phyloP scores from a whole-genome alignment of 2,797 vertebrate genomes.

The Sebastes cheni region DNA sequence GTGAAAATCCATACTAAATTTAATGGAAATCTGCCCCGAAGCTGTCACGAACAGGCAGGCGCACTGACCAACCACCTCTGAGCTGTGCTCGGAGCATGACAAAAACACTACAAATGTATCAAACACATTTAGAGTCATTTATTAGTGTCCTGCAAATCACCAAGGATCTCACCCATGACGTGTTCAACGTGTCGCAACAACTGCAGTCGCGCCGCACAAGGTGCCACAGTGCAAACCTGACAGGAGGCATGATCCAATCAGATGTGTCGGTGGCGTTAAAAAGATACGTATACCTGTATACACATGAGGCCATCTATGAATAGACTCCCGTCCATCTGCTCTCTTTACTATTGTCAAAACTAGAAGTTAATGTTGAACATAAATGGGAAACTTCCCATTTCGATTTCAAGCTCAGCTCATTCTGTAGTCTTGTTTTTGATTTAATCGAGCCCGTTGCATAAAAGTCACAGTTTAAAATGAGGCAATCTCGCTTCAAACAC shows the following conservation, averaged over 20 bases:
- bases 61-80: conserved; percentile 30
- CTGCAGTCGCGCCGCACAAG: conserved; percentile 23
- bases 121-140: conserved; percentile 33
- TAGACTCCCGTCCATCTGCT: not conserved
- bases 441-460: not conserved
- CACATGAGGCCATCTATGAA: not conserved
- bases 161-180: conserved; percentile 48
- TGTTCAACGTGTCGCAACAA: conserved; percentile 41
- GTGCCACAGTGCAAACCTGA: conserved; percentile 59
- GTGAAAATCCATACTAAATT: conserved; percentile 40
- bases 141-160: conserved; percentile 55
- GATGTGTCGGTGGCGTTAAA: conserved; percentile 38
- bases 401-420: conserved; percentile 1
- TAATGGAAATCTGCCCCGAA: conserved; percentile 37
- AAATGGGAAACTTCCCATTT: not conserved
- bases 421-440: conserved; percentile 11
- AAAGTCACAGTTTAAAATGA: conserved; percentile 40
- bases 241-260: conserved; percentile 34
- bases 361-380: not conserved
- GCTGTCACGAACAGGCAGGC: conserved; percentile 21
- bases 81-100: conserved; percentile 4
- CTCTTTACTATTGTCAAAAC: not conserved
- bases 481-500: conserved; percentile 26
- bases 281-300: not conserved
- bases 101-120: conserved; percentile 42